A percentile compares a stretch with the other conserved stretches of the same genome.
Conservation (phyloP, 2,113 vertebrate species). For the Laticauda colubrina region DNA sequence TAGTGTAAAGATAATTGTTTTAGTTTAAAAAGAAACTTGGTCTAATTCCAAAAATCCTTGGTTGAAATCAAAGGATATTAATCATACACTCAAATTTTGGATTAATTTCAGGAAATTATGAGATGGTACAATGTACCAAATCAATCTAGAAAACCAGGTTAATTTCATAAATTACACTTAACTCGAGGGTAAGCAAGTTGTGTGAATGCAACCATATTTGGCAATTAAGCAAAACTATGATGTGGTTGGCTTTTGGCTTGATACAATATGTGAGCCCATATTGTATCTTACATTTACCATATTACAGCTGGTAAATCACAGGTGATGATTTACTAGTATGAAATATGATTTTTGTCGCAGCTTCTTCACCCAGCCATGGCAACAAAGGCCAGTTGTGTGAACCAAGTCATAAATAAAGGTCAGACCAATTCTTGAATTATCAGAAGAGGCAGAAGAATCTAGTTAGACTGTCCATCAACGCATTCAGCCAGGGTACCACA, state of each 20-base stretch:
- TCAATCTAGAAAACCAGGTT: background rate
- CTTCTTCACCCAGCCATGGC: background rate
- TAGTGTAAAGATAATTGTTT: background rate
- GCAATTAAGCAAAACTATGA: background rate
- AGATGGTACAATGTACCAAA: background rate
- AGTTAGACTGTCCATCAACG: background rate
- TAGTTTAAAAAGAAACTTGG: background rate
- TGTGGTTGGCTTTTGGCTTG: background rate
- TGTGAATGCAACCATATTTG: background rate
- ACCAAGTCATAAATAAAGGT: background rate
- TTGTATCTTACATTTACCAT: no score
- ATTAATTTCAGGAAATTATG: background rate
- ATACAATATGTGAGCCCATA: background rate
- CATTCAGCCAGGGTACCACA: background rate
- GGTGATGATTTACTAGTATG: background rate
- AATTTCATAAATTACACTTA: background rate
- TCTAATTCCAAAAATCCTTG: background rate
- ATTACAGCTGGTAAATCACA: background rate
- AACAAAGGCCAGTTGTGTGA: background rate
- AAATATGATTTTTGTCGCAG: background rate
- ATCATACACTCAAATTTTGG: background rate
- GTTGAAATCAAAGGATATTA: background rate
- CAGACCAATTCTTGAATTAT: background rate
- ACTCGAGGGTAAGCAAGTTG: background rate
- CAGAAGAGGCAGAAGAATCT: background rate